phyloP scores from a whole-genome alignment of 2,888 invertebrate genomes.

The Hecatera dysodea region DNA sequence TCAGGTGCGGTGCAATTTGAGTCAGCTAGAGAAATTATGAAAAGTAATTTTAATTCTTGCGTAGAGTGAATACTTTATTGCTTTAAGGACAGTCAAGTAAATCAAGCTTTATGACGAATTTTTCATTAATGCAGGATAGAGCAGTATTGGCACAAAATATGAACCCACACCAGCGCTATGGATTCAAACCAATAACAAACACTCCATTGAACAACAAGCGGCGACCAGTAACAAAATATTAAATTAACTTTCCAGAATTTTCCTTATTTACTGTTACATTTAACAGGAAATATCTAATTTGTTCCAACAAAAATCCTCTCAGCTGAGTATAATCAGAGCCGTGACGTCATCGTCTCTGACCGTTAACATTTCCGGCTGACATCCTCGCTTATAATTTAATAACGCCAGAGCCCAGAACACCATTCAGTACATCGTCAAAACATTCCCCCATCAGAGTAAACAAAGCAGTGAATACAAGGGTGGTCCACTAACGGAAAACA shows the following conservation, averaged over 20 bases:
- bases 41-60: background rate
- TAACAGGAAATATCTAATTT: constrained; percentile 41
- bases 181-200: constrained; percentile 11
- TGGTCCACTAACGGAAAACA: constrained; percentile 79
- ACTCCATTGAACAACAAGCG: constrained; percentile 6
- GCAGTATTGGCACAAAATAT: background rate
- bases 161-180: background rate
- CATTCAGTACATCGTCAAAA: constrained; percentile 54
- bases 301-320: constrained; percentile 29
- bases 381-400: constrained; percentile 54
- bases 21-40: background rate
- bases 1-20: constrained; percentile 23
- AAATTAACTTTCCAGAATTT: constrained; percentile 26
- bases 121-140: too few relatives aligned
- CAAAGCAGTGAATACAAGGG: constrained; percentile 67
- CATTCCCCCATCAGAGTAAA: constrained; percentile 61
- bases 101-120: background rate
- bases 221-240: constrained; percentile 4
- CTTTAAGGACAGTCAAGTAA: background rate
- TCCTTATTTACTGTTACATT: constrained; percentile 40
- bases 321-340: constrained; percentile 38
- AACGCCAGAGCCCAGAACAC: constrained; percentile 47
- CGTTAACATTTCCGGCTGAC: constrained; percentile 44
- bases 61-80: background rate
- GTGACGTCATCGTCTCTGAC: constrained; percentile 33